These are phyloP conservation scores for Hippopotamus amphibius DNA, from an alignment of 2,113 vertebrate genomes.

Conservation along the genomic window DNA sequence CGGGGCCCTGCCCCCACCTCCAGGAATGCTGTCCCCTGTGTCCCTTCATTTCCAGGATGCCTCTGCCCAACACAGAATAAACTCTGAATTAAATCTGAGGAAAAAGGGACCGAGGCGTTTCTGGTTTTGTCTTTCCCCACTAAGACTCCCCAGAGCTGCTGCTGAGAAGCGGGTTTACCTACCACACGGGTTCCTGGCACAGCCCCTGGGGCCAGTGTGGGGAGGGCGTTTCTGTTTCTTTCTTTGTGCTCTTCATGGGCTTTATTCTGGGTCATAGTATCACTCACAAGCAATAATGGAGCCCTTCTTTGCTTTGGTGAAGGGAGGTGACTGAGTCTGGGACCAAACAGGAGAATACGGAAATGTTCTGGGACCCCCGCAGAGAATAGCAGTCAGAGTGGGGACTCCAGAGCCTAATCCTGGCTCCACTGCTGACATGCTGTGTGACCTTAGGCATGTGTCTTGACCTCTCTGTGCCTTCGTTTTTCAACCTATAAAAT, in stretches of 20 bases:
- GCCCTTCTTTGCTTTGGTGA: background rate
- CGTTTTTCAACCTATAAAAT: background rate
- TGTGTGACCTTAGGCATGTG: background rate
- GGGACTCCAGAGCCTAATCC: fast-evolving
- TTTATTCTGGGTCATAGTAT: fast-evolving
- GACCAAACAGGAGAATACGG: too few species aligned
- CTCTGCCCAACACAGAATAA: too few species aligned
- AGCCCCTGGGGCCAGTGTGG: background rate
- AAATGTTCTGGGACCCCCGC: fast-evolving
- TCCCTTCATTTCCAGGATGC: background rate
- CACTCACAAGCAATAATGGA: fast-evolving
- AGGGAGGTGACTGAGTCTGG: background rate
- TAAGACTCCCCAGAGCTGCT: background rate
- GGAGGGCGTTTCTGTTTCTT: background rate
- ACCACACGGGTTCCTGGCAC: fast-evolving
- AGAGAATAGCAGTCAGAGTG: fast-evolving
- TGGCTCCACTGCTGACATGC: fast-evolving
- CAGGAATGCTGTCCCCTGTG: background rate
- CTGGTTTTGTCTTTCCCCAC: background rate
- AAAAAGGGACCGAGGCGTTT: background rate
- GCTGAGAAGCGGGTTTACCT: background rate
- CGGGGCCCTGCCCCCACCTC: fast-evolving
- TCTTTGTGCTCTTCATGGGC: background rate
- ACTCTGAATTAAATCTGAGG: background rate
- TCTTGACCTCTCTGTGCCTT: background rate